Percentiles rank a stretch among this genome's conserved stretches.
Evolutionary conservation across 2,113 vertebrate species (phyloP).

Genomic region (Pluvianellus socialis): DNA sequence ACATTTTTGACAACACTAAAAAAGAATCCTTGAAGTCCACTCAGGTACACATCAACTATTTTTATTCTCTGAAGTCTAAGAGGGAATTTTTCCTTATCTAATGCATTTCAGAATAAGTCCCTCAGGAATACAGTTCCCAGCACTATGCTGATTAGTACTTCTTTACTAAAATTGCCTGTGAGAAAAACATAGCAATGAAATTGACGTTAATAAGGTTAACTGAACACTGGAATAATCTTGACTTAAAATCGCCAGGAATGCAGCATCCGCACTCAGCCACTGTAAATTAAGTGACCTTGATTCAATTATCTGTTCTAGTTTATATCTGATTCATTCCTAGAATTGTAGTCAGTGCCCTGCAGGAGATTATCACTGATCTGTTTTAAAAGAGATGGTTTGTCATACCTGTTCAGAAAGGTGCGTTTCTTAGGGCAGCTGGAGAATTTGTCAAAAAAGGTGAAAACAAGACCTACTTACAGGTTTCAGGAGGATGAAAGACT

Average conservation of each 20-base stretch:
- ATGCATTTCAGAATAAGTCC: not conserved
- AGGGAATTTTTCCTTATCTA: not conserved
- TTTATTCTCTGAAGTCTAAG: not conserved
- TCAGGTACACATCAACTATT: not conserved
- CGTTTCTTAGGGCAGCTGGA: not conserved
- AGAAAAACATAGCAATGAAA: not conserved
- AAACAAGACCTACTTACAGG: conserved; percentile 77
- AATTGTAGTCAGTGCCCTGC: not conserved
- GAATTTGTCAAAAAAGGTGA: not conserved
- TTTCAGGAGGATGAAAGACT: conserved; percentile 97
- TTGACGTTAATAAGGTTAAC: not conserved
- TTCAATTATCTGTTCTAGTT: not conserved
- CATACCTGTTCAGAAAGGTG: not conserved
- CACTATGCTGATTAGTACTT: not conserved
- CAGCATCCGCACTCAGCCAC: not conserved
- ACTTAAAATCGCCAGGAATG: not conserved
- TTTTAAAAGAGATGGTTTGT: not conserved
- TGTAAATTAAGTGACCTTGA: not conserved
- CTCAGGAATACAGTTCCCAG: not conserved
- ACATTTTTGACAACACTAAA: not conserved
- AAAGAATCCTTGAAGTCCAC: not conserved
- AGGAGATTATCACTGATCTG: not conserved
- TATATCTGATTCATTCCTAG: not conserved
- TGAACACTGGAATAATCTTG: not conserved
- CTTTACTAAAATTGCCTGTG: not conserved